phyloP scores from a whole-genome alignment of 2,888 invertebrate genomes.

The Matsumyia berberina region DNA sequence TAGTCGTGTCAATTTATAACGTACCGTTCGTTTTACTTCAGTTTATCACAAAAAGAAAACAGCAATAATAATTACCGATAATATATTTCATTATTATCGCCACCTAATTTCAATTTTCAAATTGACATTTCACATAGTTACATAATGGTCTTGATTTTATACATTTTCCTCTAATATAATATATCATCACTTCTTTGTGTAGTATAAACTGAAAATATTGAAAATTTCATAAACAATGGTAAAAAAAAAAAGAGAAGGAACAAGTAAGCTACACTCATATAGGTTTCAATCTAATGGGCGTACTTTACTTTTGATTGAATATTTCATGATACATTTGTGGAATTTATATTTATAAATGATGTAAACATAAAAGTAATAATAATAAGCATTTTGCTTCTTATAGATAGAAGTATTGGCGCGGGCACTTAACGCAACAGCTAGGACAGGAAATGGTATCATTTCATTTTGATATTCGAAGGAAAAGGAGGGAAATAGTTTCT shows the following conservation, averaged over 20 bases:
- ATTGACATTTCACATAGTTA: slow-evolving; percentile 73
- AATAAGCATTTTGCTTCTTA: slow-evolving; percentile 37
- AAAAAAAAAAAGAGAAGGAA: slow-evolving; percentile 17
- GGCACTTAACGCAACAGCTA: slow-evolving; percentile 40
- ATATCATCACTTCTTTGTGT: slow-evolving; percentile 43
- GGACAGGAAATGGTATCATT: slow-evolving; percentile 23
- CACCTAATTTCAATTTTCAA: slow-evolving; percentile 43
- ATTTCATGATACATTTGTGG: slow-evolving; percentile 52
- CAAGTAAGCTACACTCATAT: slow-evolving; percentile 46
- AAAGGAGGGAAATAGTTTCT: slow-evolving; percentile 18
- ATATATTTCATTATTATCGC: slow-evolving; percentile 57
- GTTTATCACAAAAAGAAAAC: slow-evolving; percentile 42
- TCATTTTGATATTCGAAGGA: slow-evolving; percentile 17
- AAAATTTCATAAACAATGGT: slow-evolving; percentile 36
- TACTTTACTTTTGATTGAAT: slow-evolving; percentile 42
- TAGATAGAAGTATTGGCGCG: slow-evolving; percentile 39
- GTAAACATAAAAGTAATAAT: slow-evolving; percentile 39
- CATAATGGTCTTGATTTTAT: slow-evolving; percentile 71
- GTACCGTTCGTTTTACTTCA: slow-evolving; percentile 58
- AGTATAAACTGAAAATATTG: slow-evolving; percentile 47
- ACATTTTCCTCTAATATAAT: slow-evolving; percentile 31
- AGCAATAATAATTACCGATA: slow-evolving; percentile 38
- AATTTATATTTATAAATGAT: slow-evolving; percentile 61
- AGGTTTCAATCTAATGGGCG: slow-evolving; percentile 34
- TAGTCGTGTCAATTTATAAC: slow-evolving; percentile 43